Evolutionary conservation across 2,797 vertebrate genomes (phyloP), one percentile per base, ranked within the genome.

Genomic region (Aotus griseimembra): DNA sequence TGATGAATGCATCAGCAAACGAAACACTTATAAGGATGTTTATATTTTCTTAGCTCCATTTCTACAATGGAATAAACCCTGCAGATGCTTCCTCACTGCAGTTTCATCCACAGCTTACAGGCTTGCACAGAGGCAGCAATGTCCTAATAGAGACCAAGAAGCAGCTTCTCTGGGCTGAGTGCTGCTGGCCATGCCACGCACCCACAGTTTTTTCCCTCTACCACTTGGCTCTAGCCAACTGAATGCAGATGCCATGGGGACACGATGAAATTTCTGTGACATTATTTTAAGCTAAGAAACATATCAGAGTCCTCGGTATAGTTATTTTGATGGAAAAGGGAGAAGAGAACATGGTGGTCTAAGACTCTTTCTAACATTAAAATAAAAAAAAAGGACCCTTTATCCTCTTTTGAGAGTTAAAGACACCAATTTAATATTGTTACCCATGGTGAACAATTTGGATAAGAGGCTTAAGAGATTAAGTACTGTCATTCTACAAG

Each of bases 101-200:
- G 3, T 48, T 70, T 70, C 22, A 1, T 46, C 55, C 8, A 26
- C 5, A 46, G 22, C 6, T 39, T 39, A 22, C 57, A 36, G 55
- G 1, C 57, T 33, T 0, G 0, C 12, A 48, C 8, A 5, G 41
- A 36, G 28, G 10, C 14, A 4, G 55, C 20, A 5, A 22, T 5
- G 7, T 64, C 10, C 39, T 30, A 4, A 4, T 2, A 19, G 33
- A 64, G 48, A 30, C n/a, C 17, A 5, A 57, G 4, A 2, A 1
- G 15, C n/a, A 41, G 36, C 11, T 41, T 28, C 36, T 36, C 36
- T 17, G 17, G 17, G 48, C 24, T 64, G 3, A 72, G 10, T 22
- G 36, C 67, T 36, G n/a, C n/a, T 1, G 44, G 22, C 5, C 5
- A 4, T 10, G 44, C 8, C 48, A 9, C 14, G 3, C 0, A 1